phyloP scores from a whole-genome alignment of 1,140 invertebrate genomes.

The Sarcophaga bullata region DNA sequence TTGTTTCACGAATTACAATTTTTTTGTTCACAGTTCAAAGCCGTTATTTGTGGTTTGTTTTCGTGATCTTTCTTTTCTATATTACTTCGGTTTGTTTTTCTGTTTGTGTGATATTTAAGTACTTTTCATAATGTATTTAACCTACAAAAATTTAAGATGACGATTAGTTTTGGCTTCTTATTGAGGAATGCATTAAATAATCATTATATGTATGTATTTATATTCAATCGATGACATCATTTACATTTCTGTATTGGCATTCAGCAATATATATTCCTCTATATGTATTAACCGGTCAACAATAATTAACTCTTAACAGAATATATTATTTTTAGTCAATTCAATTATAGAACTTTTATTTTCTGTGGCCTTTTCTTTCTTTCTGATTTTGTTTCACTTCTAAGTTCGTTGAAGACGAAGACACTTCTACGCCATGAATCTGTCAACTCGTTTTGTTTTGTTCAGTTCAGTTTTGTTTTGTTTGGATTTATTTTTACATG shows the following conservation, averaged over 20 bases:
- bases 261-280: background rate
- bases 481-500: constrained; percentile 18
- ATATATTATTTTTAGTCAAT: constrained; percentile 13
- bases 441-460: constrained; percentile 25
- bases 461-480: background rate
- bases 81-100: background rate
- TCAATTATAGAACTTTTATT: constrained; percentile 20
- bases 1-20: background rate
- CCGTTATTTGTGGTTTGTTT: background rate
- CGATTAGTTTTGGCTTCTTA: constrained; percentile 28
- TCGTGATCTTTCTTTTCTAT: background rate
- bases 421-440: background rate
- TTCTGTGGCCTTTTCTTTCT: background rate
- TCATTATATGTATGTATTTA: background rate
- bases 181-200: constrained; percentile 5
- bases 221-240: constrained; percentile 22
- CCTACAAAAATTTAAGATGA: constrained; percentile 32
- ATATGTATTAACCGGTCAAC: background rate
- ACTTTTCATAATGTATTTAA: constrained; percentile 11
- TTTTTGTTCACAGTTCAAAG: background rate
- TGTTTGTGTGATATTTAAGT: constrained; percentile 7
- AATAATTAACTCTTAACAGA: background rate
- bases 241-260: background rate
- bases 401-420: background rate
- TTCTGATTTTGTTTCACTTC: background rate